Evolutionary conservation across 1,140 invertebrate genomes (phyloP), one percentile per base, ranked within the genome.

Genomic region (Drosophila tropicalis): DNA sequence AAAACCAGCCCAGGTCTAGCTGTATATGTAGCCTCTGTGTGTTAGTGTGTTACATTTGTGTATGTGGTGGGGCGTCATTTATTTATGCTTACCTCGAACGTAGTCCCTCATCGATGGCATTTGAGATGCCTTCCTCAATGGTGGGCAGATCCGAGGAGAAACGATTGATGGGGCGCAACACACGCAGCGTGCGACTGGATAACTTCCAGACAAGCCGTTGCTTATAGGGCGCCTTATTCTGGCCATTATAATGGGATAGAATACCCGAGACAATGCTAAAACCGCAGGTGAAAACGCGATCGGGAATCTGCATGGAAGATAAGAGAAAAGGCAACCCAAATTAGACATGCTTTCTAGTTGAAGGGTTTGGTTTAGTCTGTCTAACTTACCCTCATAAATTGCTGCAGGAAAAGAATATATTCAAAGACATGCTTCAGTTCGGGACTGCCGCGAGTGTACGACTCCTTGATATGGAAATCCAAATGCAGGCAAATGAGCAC

Each of bases 201-300:
- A 95, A 92, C 82, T 94, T 92, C 96, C 96, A 96, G 64, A 96
- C 94, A 56, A 96, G 94, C 51, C 95, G 94, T 92, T 96, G 96
- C 25, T 95, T 94, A 77, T 96, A 94, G 15, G 95, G 94, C 71
- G 94, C 94, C 83, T 95, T 95, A 47, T 94, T 93, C 86, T 96
- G 94, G 39, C 94, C 94, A 87, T 96, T 95, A 91, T 96, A 96
- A 55, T 94, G 94, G 51, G 93, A 94, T 67, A 96, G 91, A 86
- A 96, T 94, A 65, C 89, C 92, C 55, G 94, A 92, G 7, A 96
- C 95, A 54, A 93, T 92, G 75, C 93, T 92, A 62, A 94, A 94
- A 36, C 94, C 94, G 44, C 92, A 86, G 70, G 93, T 93, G 75
- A 96, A 95, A 71, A 93, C 94, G 62, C 93, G 93, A 83, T 95